These are phyloP conservation scores for Tetrax tetrax DNA, from an alignment of 2,113 vertebrate genomes.

Conservation along the genomic window DNA sequence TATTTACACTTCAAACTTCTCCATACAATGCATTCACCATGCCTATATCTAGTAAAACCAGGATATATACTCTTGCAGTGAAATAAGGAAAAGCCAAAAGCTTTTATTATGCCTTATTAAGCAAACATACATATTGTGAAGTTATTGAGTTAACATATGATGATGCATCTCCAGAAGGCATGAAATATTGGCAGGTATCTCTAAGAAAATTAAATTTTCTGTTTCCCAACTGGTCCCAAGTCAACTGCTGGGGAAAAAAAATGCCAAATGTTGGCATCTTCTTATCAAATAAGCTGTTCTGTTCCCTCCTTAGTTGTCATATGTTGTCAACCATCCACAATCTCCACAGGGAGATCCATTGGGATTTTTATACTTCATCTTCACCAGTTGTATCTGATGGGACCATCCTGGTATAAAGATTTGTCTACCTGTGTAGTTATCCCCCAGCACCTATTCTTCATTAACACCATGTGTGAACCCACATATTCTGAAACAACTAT, in stretches of 20 bases:
- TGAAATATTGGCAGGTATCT: neutral
- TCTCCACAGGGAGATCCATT: neutral
- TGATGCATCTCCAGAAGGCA: constrained; percentile 11
- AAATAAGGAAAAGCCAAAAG: constrained; percentile 40
- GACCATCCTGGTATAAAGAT: neutral
- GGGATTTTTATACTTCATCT: neutral
- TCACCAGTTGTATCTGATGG: neutral
- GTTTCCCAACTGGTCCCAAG: neutral
- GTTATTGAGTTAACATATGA: constrained; percentile 27
- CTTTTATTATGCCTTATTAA: constrained; percentile 70
- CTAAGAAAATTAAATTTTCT: neutral
- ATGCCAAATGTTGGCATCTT: constrained; percentile 19
- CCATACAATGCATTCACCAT: neutral
- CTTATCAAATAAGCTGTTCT: neutral
- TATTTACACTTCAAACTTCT: neutral
- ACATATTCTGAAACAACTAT: neutral
- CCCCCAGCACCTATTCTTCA: neutral
- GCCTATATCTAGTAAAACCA: neutral
- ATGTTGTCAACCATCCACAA: neutral
- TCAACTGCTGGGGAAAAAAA: neutral
- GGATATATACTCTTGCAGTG: neutral
- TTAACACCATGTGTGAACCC: neutral
- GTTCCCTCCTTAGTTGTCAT: neutral
- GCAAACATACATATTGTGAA: constrained; percentile 56
- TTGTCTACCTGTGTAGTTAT: neutral